These are phyloP conservation scores for Plagodis dolabraria DNA, from an alignment of 2,888 invertebrate genomes.

Conservation along the genomic window DNA sequence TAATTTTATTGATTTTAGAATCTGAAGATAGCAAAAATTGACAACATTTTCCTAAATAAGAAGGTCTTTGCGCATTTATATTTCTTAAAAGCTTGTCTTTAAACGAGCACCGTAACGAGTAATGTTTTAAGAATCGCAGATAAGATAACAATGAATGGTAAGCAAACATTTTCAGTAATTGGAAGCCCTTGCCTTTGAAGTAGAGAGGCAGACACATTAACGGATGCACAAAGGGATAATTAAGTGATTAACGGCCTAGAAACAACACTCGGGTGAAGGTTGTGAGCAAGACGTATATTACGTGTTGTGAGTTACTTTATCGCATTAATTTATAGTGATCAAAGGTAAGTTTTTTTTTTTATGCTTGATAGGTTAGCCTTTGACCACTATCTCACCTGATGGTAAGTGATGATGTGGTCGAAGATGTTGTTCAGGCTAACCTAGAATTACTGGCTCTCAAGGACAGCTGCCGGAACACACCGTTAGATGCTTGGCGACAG, in stretches of 20 bases:
- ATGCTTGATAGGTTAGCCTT: no score
- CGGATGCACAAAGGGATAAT: slow-evolving; percentile 47
- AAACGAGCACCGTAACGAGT: slow-evolving; percentile 42
- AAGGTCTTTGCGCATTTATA: neutral
- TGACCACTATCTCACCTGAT: no score
- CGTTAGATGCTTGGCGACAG: no score
- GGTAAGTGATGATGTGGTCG: no score
- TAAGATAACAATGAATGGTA: slow-evolving; percentile 53
- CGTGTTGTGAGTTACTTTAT: no score
- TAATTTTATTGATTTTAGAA: neutral
- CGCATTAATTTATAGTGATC: no score
- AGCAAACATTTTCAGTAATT: slow-evolving; percentile 46
- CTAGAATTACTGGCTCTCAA: no score
- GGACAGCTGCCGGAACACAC: no score
- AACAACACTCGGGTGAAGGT: slow-evolving; percentile 19
- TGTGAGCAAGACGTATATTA: neutral
- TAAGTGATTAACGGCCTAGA: slow-evolving; percentile 41
- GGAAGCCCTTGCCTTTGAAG: slow-evolving; percentile 43
- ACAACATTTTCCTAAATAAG: no score
- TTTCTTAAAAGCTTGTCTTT: slow-evolving; percentile 38
- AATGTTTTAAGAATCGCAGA: slow-evolving; percentile 44
- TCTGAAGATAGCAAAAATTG: neutral
- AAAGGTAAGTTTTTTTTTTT: no score
- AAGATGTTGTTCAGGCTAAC: no score
- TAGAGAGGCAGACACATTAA: slow-evolving; percentile 37